Evolutionary conservation across 2,113 vertebrate genomes (phyloP), one percentile per base, ranked within the genome.

Genomic region (Theristicus caerulescens): DNA sequence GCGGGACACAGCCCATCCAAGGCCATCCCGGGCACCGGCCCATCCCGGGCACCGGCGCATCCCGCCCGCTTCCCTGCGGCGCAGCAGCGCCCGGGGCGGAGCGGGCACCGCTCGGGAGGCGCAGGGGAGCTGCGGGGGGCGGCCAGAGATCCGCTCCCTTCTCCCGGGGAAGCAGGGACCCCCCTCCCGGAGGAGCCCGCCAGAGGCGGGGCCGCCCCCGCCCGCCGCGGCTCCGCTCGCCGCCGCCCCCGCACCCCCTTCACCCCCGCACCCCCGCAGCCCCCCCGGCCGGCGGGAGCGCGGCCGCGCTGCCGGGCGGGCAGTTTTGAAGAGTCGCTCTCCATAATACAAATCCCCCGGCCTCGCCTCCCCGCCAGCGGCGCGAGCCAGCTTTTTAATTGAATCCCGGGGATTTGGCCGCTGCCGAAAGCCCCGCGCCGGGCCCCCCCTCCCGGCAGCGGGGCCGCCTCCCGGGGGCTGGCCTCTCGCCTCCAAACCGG

Each of bases 331-430:
- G 84, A 91, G 93, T 82, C 91, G 61, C 82, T 95, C 91, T 82
- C 89, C 93, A 91, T 91, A 79, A 82, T 91, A 82, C 93, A 94
- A 94, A 88, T 91, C 83, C 88, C 80, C 40, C 46, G 66, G 84
- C 66, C 71, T 88, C 84, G 80, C 95, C 88, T 82, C 84, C 84
- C 84, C 65, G 80, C 81, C 91, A 88, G 91, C 65, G 76, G 83
- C 93, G 87, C 84, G 90, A 94, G 90, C 83, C 93, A 88, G 87
- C 90, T 85, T 81, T 96, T 96, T 94, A 96, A 96, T 91, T 94
- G 88, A 91, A 96, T 88, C 76, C 85, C 85, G 57, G 72, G 81
- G 84, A 91, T 91, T 88, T 93, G 91, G 77, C 71, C 46, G 85
- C 66, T 16, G 85, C 51, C 51, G 93, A 91, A 52, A 86, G 66